Evolutionary conservation across 2,797 vertebrate species (phyloP).

Genomic region (Acridotheres tristis): DNA sequence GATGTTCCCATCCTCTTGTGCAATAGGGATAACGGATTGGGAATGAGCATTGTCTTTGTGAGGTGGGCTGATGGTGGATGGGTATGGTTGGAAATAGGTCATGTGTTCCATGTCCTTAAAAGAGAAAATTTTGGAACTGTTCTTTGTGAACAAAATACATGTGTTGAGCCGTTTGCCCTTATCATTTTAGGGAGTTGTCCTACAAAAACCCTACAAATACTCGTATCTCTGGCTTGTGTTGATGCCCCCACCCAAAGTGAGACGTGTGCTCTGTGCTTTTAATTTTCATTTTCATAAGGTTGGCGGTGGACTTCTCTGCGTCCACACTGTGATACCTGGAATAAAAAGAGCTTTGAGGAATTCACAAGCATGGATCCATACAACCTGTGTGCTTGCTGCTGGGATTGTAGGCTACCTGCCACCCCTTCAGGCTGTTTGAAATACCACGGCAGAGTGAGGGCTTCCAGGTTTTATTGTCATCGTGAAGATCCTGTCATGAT

Average conservation of each 20-base stretch:
- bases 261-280: background rate
- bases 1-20: background rate
- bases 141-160: accelerated
- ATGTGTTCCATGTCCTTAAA: background rate
- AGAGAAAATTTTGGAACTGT: background rate
- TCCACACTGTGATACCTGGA: accelerated
- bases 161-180: background rate
- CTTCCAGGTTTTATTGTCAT: background rate
- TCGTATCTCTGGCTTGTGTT: background rate
- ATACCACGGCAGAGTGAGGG: background rate
- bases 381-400: background rate
- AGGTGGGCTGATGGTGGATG: accelerated
- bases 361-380: accelerated
- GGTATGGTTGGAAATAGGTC: background rate
- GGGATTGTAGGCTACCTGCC: background rate
- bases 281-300: background rate
- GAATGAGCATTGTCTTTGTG: background rate
- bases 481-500: background rate
- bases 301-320: accelerated
- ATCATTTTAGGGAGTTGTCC: background rate
- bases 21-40: accelerated
- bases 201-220: background rate
- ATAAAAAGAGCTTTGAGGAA: background rate
- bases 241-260: slow-evolving; percentile 16
- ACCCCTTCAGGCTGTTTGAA: background rate